phyloP scores from a whole-genome alignment of 2,888 invertebrate genomes.

The Arge pagana region DNA sequence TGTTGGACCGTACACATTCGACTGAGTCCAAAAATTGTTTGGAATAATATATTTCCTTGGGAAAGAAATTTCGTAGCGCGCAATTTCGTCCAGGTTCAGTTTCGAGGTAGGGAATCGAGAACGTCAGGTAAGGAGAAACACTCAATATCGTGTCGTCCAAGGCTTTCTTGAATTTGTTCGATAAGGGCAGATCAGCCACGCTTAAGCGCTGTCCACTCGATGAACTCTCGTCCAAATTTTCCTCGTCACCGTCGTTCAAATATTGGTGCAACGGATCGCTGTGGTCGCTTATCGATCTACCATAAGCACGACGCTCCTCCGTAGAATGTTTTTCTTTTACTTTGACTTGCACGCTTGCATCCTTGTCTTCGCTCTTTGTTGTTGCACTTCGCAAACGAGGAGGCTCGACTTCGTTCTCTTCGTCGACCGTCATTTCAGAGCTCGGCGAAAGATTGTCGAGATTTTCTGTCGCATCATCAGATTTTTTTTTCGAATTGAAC shows the following conservation, averaged over 20 bases:
- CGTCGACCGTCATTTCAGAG: conserved; percentile 8
- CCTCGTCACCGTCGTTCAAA: conserved; percentile 57
- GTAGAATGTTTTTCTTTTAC: conserved; percentile 36
- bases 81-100: conserved; percentile 82
- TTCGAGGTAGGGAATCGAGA: conserved; percentile 85
- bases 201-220: conserved; percentile 56
- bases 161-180: conserved; percentile 75
- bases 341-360: conserved; percentile 5
- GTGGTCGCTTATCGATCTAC: conserved; percentile 72
- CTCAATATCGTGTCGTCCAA: conserved; percentile 76
- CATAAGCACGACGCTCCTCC: conserved; percentile 56
- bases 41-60: conserved; percentile 75
- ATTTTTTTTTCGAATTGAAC: conserved; percentile 42
- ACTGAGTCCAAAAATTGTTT: conserved; percentile 61
- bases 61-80: conserved; percentile 72
- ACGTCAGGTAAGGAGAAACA: conserved; percentile 84
- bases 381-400: no score
- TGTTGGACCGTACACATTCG: conserved; percentile 41
- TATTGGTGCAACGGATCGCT: conserved; percentile 79
- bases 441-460: conserved; percentile 16
- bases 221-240: conserved; percentile 57
- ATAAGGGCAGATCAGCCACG: conserved; percentile 65
- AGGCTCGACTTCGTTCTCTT: neutral
- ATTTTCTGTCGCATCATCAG: conserved; percentile 2
- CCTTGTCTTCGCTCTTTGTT: conserved; percentile 24